phyloP scores from a whole-genome alignment of 2,888 invertebrate species.

The Limnephilus auricula region DNA sequence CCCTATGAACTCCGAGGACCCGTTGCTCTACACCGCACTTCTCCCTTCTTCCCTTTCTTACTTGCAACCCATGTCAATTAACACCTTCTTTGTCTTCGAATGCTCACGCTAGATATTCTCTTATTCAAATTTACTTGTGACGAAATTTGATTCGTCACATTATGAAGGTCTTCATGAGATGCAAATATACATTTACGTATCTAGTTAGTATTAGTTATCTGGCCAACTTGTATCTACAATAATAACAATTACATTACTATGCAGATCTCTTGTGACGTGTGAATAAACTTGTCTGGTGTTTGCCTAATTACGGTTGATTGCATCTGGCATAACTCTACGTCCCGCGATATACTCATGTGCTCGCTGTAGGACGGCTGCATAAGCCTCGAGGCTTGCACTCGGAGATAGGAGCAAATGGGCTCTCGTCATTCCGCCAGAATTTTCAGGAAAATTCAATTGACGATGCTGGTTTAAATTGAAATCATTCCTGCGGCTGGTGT shows the following conservation, averaged over 20 bases:
- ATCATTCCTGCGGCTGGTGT: background rate
- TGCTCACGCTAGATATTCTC: too few species aligned
- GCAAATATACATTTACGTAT: background rate
- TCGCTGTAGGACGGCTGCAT: background rate
- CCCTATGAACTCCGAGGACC: too few species aligned
- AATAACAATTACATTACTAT: background rate
- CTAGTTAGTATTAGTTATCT: background rate
- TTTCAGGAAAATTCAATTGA: background rate
- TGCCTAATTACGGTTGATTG: background rate
- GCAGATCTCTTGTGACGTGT: conserved; percentile 12
- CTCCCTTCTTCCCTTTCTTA: too few species aligned
- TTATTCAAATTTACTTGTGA: too few species aligned
- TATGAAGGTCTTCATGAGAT: too few species aligned
- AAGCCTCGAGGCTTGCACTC: background rate
- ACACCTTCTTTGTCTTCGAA: too few species aligned
- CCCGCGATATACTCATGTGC: background rate
- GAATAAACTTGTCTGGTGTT: background rate
- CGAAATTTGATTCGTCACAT: too few species aligned
- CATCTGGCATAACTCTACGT: background rate
- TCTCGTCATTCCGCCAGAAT: background rate
- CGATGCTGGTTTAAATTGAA: background rate
- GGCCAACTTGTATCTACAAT: background rate
- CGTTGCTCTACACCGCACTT: too few species aligned
- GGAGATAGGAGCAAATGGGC: background rate
- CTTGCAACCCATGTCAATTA: too few species aligned